These are phyloP conservation scores for Ceyx melanurus DNA, from an alignment of 2,113 vertebrate genomes.

Conservation along the genomic window DNA sequence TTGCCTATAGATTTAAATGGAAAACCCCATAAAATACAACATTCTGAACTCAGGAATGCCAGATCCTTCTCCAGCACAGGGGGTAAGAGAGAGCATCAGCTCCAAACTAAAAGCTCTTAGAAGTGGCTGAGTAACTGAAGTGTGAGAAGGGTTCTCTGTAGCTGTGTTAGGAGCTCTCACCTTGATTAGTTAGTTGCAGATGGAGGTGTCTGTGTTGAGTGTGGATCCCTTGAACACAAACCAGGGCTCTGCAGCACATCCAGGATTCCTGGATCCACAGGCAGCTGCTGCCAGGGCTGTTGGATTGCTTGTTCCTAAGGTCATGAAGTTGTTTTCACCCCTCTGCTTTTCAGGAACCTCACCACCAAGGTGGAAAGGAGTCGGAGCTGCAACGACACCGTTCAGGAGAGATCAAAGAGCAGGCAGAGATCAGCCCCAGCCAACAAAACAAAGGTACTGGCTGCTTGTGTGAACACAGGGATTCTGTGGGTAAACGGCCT, in stretches of 20 bases:
- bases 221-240: accelerated
- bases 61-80: not conserved
- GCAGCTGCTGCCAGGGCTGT: not conserved
- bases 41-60: not conserved
- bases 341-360: slow-evolving; percentile 70
- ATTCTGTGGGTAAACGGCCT: not conserved
- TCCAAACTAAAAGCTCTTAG: not conserved
- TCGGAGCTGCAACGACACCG: slow-evolving; percentile 87
- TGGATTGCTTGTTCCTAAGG: not conserved
- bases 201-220: not conserved
- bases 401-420: slow-evolving; percentile 80
- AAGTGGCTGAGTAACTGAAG: not conserved
- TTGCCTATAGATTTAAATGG: not conserved
- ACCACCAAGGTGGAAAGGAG: slow-evolving; percentile 83
- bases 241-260: accelerated
- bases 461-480: accelerated
- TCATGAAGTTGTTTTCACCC: not conserved
- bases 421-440: slow-evolving; percentile 68
- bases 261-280: not conserved
- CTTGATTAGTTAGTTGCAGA: accelerated
- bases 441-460: slow-evolving; percentile 74
- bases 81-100: not conserved
- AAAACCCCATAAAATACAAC: not conserved
- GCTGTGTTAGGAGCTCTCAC: not conserved
- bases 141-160: not conserved